A percentile compares a stretch with the other conserved stretches of the same genome.
Conservation (phyloP, 2,113 vertebrate genomes). For the Oxygymnocypris stewartii region DNA sequence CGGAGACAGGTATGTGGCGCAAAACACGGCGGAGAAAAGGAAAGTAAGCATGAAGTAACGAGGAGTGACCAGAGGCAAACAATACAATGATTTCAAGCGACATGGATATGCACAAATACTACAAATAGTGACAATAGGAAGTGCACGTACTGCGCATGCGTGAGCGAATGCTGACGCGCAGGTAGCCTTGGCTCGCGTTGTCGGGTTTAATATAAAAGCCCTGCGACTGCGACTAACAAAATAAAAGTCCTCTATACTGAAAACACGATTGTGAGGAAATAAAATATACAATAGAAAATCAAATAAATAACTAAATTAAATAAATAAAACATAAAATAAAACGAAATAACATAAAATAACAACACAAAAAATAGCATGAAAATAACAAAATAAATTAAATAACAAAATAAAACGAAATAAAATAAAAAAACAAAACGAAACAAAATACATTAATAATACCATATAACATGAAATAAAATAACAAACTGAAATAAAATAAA, state of each 20-base stretch:
- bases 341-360: neutral
- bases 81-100: conserved; percentile 7
- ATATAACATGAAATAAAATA: too few relatives aligned
- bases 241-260: neutral
- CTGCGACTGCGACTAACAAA: neutral
- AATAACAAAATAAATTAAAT: neutral
- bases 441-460: too few relatives aligned
- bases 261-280: too few relatives aligned
- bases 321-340: neutral
- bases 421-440: too few relatives aligned
- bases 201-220: conserved; percentile 21
- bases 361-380: neutral
- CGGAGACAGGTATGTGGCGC: conserved; percentile 44
- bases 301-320: neutral
- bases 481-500: too few relatives aligned
- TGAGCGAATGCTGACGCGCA: conserved; percentile 14
- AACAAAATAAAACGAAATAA: too few relatives aligned
- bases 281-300: neutral
- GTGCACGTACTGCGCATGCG: conserved; percentile 20
- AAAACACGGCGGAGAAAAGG: conserved; percentile 42
- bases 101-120: neutral
- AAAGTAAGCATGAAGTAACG: conserved; percentile 53
- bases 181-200: neutral
- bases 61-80: neutral
- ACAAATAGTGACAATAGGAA: conserved; percentile 27